Base-by-base conservation (phyloP, 2,797 vertebrate genomes). In the Salarias fasciatus region DNA sequence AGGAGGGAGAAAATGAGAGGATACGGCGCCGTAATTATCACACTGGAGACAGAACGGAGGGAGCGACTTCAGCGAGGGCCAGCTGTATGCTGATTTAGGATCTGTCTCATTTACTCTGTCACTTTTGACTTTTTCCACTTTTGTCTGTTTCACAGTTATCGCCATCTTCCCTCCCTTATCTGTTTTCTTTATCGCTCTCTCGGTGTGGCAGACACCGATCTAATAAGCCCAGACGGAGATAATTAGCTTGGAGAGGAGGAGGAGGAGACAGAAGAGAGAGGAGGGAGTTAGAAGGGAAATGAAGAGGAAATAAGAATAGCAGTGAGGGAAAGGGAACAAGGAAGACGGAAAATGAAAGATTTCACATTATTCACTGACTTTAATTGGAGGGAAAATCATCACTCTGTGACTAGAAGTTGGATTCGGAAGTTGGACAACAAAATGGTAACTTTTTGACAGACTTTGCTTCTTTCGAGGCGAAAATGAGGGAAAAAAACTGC, bases 301-400 rank as follows among this genome's bases (percentile, higher is more conserved):
- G 18, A 24, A 24, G 18, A 24, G 18, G 18, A 24, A 24, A 24
- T 24, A 24, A 24, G 18, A 24, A 24, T 24, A 24, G 18, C 18
- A 24, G 18, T 24, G 18, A 24, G 18, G 28, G 37, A 24, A 7
- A 11, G 13, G 31, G 37, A 53, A 30, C 12, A 38, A 4, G 11
- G n/a, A 40, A 10, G 55, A 73, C 24, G 55, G 15, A 36, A 58
- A 49, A 12, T 1, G 5, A 51, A 6, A 24, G 56, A 56, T 49
- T 49, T 58, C 31, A 54, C 35, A 59, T 53, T 70, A 24, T 49
- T 59, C 63, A 44, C 62, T 41, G 13, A 49, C 57, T 78, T 43
- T 78, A 81, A 78, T 75, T 72, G 48, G 71, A 61, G 31, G 45
- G 36, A 57, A 65, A 72, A 48, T 71, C 67, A 45, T 69, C 37